Conservation (phyloP, 2,797 vertebrate genomes). For the Amniataba percoides region DNA sequence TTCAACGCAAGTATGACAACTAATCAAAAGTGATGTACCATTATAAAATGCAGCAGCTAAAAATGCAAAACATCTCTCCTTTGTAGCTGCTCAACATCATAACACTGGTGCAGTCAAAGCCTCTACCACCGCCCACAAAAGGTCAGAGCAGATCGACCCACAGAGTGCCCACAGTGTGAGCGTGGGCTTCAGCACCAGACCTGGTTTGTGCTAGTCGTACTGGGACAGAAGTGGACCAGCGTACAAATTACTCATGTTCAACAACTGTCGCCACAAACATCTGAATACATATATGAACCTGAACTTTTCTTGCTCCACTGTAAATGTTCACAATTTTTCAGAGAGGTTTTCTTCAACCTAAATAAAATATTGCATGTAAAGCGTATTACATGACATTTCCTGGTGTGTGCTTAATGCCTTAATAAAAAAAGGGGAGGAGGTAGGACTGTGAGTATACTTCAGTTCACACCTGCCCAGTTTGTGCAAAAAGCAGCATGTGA, state of each 20-base stretch:
- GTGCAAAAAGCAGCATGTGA: not conserved
- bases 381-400: not conserved
- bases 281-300: not conserved
- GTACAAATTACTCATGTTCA: not conserved
- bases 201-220: conserved; percentile 24
- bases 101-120: conserved; percentile 42
- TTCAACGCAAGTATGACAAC: not conserved
- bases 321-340: not conserved
- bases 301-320: not conserved
- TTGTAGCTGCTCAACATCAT: conserved; percentile 34
- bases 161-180: conserved; percentile 37
- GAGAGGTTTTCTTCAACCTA: not conserved
- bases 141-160: conserved; percentile 51
- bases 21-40: not conserved
- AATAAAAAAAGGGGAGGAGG: not conserved
- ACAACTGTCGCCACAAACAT: not conserved
- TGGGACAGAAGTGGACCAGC: conserved; percentile 15
- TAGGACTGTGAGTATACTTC: not conserved
- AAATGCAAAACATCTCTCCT: conserved; percentile 33
- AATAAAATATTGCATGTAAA: not conserved
- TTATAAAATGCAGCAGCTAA: conserved; percentile 34
- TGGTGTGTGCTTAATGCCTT: not conserved
- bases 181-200: conserved; percentile 37
- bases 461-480: conserved; percentile 11
- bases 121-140: conserved; percentile 53